Percentiles rank a stretch among this genome's conserved stretches.
phyloP scores from a whole-genome alignment of 2,797 vertebrate genomes.

The Thripadectes ignobilis region DNA sequence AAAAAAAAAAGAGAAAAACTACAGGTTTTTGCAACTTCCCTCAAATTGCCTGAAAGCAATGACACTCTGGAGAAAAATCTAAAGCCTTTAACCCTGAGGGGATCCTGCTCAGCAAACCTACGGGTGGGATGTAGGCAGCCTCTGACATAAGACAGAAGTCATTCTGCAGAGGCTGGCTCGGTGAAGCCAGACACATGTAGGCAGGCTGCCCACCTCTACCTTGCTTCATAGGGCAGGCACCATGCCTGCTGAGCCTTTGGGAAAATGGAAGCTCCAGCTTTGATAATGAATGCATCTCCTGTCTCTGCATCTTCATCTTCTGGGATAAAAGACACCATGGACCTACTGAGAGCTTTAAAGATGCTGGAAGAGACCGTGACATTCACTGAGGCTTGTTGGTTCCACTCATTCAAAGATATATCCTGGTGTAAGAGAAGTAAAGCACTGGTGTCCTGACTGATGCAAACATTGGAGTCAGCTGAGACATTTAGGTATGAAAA shows the following conservation, averaged over 20 bases:
- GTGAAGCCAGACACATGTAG: background rate
- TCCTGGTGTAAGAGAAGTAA: background rate
- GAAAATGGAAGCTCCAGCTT: background rate
- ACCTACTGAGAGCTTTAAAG: background rate
- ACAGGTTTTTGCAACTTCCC: background rate
- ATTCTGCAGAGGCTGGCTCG: background rate
- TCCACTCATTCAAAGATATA: background rate
- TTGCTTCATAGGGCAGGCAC: background rate
- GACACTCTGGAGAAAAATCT: background rate
- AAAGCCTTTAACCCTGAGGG: background rate
- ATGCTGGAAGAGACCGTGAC: background rate
- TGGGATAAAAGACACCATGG: background rate
- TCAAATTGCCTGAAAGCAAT: background rate
- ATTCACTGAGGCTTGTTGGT: background rate
- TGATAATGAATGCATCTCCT: background rate
- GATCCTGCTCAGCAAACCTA: background rate
- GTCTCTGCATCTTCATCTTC: background rate
- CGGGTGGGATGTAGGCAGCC: background rate
- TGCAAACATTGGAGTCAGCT: background rate
- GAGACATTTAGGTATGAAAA: background rate
- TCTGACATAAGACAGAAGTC: background rate
- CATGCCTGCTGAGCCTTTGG: background rate
- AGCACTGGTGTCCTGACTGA: background rate
- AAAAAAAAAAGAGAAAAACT: accelerated
- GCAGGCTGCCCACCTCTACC: background rate